Evolutionary conservation across 2,888 invertebrate species (phyloP).

Genomic region (Cephus sareptanus): DNA sequence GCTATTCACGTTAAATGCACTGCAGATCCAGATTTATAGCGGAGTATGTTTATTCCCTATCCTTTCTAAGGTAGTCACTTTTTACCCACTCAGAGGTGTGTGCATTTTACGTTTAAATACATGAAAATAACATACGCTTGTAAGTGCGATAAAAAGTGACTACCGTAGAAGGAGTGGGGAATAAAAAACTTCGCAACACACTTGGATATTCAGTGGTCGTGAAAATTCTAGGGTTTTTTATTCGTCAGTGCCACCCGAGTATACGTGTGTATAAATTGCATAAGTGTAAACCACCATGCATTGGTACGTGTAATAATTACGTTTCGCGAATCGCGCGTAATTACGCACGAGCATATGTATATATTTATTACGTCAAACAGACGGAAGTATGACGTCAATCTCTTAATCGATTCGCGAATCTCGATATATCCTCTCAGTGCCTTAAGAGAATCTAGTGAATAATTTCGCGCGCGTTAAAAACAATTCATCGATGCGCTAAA

Average conservation of each 20-base stretch:
- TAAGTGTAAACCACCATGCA: neutral
- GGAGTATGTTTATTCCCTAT: too few relatives aligned
- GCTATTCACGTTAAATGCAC: constrained; percentile 34
- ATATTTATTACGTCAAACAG: neutral
- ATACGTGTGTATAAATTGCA: neutral
- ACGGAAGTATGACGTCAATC: neutral
- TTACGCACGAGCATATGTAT: neutral
- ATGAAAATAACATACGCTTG: too few relatives aligned
- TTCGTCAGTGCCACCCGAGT: neutral
- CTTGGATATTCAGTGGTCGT: too few relatives aligned
- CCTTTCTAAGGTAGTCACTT: too few relatives aligned
- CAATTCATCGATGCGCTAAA: neutral
- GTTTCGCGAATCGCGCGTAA: neutral
- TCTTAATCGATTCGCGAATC: neutral
- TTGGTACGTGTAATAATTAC: neutral
- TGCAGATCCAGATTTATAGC: too few relatives aligned
- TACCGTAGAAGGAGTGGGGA: too few relatives aligned
- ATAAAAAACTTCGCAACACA: too few relatives aligned
- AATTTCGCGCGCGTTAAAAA: neutral
- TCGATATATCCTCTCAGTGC: neutral
- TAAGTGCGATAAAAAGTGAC: too few relatives aligned
- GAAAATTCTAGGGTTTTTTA: neutral
- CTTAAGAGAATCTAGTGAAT: neutral
- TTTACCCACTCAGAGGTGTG: too few relatives aligned
- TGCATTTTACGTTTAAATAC: too few relatives aligned